A percentile compares a stretch with the other conserved stretches of the same genome.
Conservation (phyloP, 2,797 vertebrate genomes). For the Onychomys leucogaster region DNA sequence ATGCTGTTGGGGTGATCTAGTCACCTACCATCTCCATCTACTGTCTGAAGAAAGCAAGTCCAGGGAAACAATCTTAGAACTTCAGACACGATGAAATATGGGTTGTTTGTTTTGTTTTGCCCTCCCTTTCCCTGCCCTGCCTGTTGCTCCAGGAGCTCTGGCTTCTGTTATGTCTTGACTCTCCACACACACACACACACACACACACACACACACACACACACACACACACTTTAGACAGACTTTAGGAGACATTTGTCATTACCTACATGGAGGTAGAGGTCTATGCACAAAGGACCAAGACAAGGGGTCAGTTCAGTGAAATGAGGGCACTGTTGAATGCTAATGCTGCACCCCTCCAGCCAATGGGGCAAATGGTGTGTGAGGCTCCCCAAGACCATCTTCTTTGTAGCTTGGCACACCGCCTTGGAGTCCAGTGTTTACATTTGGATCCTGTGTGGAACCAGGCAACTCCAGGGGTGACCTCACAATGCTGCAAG, state of each 20-base stretch:
- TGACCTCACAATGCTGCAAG: not conserved
- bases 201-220: not conserved
- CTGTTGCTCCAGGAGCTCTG: not conserved
- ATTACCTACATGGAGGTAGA: not conserved
- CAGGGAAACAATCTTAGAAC: not conserved
- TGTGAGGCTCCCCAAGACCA: not conserved
- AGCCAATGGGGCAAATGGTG: not conserved
- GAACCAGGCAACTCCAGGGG: not conserved
- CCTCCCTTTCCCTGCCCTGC: not conserved
- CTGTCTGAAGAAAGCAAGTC: not conserved
- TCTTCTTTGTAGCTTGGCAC: not conserved
- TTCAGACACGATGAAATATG: not conserved
- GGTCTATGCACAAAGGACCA: too few relatives aligned
- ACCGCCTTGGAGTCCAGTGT: not conserved
- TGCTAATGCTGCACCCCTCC: not conserved
- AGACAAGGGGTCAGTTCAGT: not conserved
- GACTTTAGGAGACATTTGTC: not conserved
- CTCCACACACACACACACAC: not conserved
- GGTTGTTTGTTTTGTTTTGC: not conserved
- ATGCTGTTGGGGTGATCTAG: accelerated
- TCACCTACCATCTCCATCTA: too few relatives aligned
- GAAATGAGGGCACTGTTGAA: not conserved
- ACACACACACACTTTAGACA: not conserved
- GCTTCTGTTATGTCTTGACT: not conserved
- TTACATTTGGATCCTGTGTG: not conserved